Evolutionary conservation across 2,888 invertebrate species (phyloP).

Genomic region (Tetropium fuscum): DNA sequence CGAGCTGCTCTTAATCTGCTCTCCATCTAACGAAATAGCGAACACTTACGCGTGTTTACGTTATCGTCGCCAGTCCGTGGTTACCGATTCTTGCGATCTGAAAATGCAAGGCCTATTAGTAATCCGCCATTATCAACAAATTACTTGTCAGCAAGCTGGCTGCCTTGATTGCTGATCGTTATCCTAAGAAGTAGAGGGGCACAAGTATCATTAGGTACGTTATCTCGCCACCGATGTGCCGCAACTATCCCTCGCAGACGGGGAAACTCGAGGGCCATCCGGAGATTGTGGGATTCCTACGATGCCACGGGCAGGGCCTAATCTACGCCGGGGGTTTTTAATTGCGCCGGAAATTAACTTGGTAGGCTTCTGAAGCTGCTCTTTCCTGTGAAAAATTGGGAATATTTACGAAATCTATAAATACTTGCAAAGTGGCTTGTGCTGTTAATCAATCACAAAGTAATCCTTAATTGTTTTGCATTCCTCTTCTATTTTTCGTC

Average conservation of each 20-base stretch:
- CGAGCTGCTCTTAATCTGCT: no score
- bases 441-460: no score
- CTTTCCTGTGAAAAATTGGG: no score
- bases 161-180: conserved; percentile 54
- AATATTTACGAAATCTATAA: no score
- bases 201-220: conserved; percentile 50
- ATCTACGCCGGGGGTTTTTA: conserved; percentile 10
- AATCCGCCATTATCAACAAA: conserved; percentile 55
- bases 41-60: no score
- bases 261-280: background rate
- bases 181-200: conserved; percentile 47
- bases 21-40: no score
- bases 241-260: conserved; percentile 20
- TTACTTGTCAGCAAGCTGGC: conserved; percentile 54
- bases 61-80: conserved; percentile 11
- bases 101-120: conserved; percentile 43
- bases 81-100: conserved; percentile 16
- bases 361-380: no score
- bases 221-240: conserved; percentile 28
- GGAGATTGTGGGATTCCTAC: conserved; percentile 11
- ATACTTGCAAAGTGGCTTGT: no score
- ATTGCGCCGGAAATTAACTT: background rate
- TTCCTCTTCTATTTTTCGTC: conserved; percentile 13
- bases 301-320: background rate
- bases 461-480: no score